Conservation (phyloP, 2,113 vertebrate genomes). For the Todiramphus chloris region DNA sequence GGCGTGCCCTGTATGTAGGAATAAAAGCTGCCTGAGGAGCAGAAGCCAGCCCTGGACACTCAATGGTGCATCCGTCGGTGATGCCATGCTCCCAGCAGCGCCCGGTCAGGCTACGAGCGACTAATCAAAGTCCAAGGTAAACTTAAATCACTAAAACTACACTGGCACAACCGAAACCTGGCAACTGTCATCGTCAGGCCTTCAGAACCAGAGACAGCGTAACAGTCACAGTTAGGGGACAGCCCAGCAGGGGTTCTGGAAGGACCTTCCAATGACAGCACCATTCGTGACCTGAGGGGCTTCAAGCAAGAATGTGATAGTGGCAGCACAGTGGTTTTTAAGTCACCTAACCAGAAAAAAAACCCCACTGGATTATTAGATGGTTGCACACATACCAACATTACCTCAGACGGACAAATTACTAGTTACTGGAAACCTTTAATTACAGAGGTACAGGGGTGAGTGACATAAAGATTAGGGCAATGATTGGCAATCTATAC, state of each 20-base stretch:
- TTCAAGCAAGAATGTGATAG: background rate
- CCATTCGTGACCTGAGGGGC: rapidly evolving
- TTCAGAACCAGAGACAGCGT: background rate
- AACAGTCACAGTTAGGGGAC: rapidly evolving
- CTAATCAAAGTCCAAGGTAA: background rate
- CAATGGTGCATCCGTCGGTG: background rate
- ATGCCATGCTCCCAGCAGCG: background rate
- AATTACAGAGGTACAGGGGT: conserved; percentile 1
- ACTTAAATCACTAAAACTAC: background rate
- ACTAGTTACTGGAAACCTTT: conserved; percentile 12
- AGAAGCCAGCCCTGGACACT: background rate
- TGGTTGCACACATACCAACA: background rate
- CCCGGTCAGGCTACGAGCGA: background rate
- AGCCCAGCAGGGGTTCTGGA: background rate
- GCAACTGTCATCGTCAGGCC: background rate
- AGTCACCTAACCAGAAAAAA: background rate
- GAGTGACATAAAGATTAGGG: background rate
- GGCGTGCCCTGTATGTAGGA: background rate
- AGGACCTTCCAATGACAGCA: background rate
- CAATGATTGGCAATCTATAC: background rate
- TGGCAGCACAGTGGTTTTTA: background rate
- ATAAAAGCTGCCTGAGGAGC: background rate
- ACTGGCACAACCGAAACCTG: background rate
- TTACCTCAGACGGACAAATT: conserved; percentile 9
- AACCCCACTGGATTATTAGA: background rate